Evolutionary conservation across 1,140 invertebrate genomes (phyloP).

Genomic region (Drosophila santomea): DNA sequence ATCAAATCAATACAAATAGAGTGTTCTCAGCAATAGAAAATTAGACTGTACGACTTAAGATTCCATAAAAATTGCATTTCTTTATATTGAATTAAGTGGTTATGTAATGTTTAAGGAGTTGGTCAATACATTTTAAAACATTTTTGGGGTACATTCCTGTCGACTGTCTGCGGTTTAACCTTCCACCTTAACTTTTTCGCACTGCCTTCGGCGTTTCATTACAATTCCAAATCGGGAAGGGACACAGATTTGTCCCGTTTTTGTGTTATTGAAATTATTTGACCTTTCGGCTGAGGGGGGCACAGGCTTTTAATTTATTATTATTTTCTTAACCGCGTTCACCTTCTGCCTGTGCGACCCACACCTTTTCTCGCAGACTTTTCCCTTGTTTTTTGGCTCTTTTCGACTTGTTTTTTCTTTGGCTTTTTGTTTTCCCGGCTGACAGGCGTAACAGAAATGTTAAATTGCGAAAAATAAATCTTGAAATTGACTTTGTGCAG

Average conservation of each 20-base stretch:
- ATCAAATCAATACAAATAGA: too few species aligned
- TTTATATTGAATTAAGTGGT: too few species aligned
- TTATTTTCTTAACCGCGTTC: conserved; percentile 61
- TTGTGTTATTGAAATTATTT: conserved; percentile 58
- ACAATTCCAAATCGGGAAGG: conserved; percentile 28
- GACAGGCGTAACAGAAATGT: conserved; percentile 71
- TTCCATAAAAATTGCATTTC: too few species aligned
- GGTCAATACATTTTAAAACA: background rate
- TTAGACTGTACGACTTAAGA: too few species aligned
- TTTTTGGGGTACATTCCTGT: conserved; percentile 1
- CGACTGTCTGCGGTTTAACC: background rate
- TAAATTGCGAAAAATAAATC: conserved; percentile 78
- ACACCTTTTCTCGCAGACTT: background rate
- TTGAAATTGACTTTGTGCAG: conserved; percentile 75
- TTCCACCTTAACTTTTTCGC: background rate
- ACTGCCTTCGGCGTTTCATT: conserved; percentile 25
- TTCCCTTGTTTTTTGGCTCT: background rate
- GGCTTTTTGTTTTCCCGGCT: conserved; percentile 20
- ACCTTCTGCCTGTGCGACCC: conserved; percentile 22
- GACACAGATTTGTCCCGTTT: conserved; percentile 5
- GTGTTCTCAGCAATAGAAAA: too few species aligned
- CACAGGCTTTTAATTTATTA: conserved; percentile 57
- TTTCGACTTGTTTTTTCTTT: conserved; percentile 26
- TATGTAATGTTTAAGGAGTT: background rate
- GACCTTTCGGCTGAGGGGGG: conserved; percentile 40